Evolutionary conservation across 2,888 invertebrate genomes (phyloP).

Genomic region (Rhimphoctona megacephalus): DNA sequence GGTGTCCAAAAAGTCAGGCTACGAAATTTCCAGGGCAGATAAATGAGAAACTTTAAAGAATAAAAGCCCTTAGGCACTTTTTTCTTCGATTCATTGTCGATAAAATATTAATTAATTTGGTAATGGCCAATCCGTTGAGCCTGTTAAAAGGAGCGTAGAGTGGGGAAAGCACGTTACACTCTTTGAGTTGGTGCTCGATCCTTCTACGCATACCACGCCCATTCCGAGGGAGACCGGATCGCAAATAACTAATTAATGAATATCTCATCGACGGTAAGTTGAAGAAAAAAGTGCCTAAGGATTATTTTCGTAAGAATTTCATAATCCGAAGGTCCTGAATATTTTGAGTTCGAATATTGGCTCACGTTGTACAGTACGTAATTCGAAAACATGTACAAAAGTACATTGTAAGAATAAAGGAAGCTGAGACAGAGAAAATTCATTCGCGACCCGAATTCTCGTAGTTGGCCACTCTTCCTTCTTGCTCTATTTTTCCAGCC

Average conservation of each 20-base stretch:
- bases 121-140: not conserved
- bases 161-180: too few species aligned
- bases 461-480: slow-evolving; percentile 41
- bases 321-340: not conserved
- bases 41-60: not conserved
- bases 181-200: too few species aligned
- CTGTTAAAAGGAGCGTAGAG: not conserved
- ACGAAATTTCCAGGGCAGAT: not conserved
- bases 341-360: not conserved
- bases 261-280: not conserved
- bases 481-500: not conserved
- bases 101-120: not conserved
- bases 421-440: slow-evolving; percentile 60
- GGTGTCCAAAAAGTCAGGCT: not conserved
- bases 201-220: not conserved
- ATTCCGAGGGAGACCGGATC: not conserved
- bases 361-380: not conserved
- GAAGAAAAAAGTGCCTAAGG: not conserved
- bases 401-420: slow-evolving; percentile 22
- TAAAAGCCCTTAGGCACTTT: not conserved
- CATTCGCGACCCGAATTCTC: slow-evolving; percentile 65
- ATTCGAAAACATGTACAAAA: not conserved
- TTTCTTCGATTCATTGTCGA: not conserved
- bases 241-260: not conserved
- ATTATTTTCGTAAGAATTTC: not conserved